Base-by-base conservation (phyloP, 2,888 invertebrate genomes). In the Mellilla xanthometata region DNA sequence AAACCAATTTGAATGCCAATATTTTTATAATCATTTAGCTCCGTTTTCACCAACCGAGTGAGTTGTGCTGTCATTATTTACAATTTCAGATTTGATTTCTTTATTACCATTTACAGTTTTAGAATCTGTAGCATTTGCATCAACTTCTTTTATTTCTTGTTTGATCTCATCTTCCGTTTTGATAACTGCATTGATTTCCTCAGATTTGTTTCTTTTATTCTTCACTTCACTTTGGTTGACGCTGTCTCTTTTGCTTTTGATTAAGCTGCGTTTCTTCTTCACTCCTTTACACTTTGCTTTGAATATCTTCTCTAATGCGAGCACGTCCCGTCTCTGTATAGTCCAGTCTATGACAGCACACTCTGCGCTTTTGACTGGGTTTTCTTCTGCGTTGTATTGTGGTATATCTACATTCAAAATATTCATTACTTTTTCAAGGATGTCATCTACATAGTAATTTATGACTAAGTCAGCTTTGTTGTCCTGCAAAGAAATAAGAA, bases 381-480 rank as follows among this genome's bases (percentile, higher is more conserved):
- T 95, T 2, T 88, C 78, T 8, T 89, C 76, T 35, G 88, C 83
- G 27, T 88, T 86, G 72, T 96, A 97, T 19, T 91, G 90, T 1
- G 95, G 94, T 68, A 97, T 93, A 60, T 94, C 92, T 12, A 97
- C 68, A 7, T 92, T 92, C 24, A 98, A 84, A 46, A 93, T 91
- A 65, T 94, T 92, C 91, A 95, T 94, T 0, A 97, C 90, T 68
- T 92, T 93, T 45, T 90, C 88, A 64, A 97, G 86, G 33, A 98
- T 92, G 42, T 93, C 93, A 76, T 99, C 98, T 0, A 98, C 96
- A 81, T 96, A 98, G 9, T 95, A 93, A 68, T 97, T 94, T 56
- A 99, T 97, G 33, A 95, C 91, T 46, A 99, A 81, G 78, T 97
- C 95, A 12, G 97, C 96, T 84, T 97, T 96, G 72, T 95, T 95